These are phyloP conservation scores for Hippopotamus amphibius DNA, from an alignment of 2,113 vertebrate genomes.

Conservation along the genomic window DNA sequence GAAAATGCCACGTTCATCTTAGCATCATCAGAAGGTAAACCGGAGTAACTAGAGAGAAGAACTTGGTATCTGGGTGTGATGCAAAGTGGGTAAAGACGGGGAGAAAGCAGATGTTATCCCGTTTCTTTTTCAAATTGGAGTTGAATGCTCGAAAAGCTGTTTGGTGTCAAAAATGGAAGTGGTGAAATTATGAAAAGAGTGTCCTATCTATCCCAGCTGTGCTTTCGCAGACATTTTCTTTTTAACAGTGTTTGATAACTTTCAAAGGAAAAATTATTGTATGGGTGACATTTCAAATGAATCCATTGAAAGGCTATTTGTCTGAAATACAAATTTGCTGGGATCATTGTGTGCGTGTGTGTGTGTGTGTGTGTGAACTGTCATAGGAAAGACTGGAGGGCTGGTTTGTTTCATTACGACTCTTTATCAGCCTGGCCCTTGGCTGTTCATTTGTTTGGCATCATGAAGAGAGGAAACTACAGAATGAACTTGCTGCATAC, in stretches of 20 bases:
- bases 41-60: neutral
- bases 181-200: slow-evolving; percentile 30
- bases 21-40: slow-evolving; percentile 16
- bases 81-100: neutral
- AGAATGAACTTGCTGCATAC: neutral
- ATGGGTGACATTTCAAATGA: neutral
- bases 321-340: neutral
- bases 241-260: slow-evolving; percentile 36
- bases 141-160: neutral
- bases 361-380: rapidly evolving
- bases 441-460: neutral
- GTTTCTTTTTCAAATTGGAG: slow-evolving; percentile 29
- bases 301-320: neutral
- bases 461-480: neutral
- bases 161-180: slow-evolving; percentile 30
- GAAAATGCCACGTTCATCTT: neutral
- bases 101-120: slow-evolving; percentile 26
- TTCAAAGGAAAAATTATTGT: slow-evolving; percentile 55
- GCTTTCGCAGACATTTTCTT: neutral
- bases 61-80: neutral
- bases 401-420: neutral
- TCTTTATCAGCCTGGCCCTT: neutral
- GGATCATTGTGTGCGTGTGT: neutral
- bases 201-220: neutral
- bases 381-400: neutral